phyloP scores from a whole-genome alignment of 2,797 vertebrate species.

The Gadopsis marmoratus region DNA sequence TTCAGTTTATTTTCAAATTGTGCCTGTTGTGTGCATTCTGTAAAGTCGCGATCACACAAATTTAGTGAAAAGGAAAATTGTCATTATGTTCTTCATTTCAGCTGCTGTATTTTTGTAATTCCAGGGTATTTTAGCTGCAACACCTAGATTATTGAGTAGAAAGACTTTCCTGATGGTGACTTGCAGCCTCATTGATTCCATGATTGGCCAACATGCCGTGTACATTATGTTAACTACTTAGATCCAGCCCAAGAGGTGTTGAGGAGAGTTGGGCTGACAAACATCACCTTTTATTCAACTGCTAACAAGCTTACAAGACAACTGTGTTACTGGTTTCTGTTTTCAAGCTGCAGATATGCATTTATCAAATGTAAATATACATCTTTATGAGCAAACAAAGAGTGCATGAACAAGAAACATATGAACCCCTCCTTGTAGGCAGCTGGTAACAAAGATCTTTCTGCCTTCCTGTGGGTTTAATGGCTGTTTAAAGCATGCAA shows the following conservation, averaged over 20 bases:
- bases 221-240: not conserved
- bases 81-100: not conserved
- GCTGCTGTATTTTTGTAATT: not conserved
- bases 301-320: slow-evolving; percentile 46
- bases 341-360: not conserved
- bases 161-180: not conserved
- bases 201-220: not conserved
- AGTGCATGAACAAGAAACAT: not conserved
- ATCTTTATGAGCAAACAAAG: not conserved
- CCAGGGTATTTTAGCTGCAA: not conserved
- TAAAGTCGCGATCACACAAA: not conserved
- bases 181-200: not conserved
- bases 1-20: slow-evolving; percentile 66
- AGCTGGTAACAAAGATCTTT: not conserved
- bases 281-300: slow-evolving; percentile 40
- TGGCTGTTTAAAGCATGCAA: not conserved
- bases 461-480: not conserved
- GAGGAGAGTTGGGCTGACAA: slow-evolving; percentile 21
- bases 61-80: not conserved
- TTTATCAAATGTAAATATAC: not conserved
- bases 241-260: slow-evolving; percentile 19
- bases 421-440: not conserved
- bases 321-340: not conserved
- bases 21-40: not conserved
- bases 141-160: not conserved